Conservation (phyloP, 2,113 vertebrate species). For the Tragelaphus strepsiceros region DNA sequence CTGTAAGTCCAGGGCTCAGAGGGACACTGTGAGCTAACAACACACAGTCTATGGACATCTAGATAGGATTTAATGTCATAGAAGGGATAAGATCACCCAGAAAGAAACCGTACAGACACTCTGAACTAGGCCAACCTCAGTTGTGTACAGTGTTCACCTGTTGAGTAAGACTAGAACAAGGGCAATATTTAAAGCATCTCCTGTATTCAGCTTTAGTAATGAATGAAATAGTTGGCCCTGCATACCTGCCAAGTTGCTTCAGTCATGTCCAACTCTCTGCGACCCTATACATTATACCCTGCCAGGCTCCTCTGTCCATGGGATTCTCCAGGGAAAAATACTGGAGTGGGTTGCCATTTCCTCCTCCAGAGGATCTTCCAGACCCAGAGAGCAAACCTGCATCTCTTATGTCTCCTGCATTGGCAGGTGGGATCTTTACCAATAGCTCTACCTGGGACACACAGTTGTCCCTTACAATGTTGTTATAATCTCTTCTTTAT, state of each 20-base stretch:
- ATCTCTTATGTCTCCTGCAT: neutral
- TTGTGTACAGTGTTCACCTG: neutral
- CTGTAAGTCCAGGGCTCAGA: neutral
- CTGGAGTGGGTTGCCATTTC: neutral
- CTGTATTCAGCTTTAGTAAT: neutral
- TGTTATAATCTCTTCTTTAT: neutral
- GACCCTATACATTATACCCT: neutral
- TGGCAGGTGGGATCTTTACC: neutral
- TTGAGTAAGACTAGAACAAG: neutral
- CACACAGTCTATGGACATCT: neutral
- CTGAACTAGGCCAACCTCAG: neutral
- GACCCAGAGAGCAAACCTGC: neutral
- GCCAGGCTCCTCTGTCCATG: neutral
- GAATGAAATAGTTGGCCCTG: neutral
- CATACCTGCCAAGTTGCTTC: neutral
- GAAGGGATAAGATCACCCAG: neutral
- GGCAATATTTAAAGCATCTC: neutral
- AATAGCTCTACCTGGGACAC: neutral
- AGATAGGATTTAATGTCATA: neutral
- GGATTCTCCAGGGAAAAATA: neutral
- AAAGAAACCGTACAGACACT: neutral
- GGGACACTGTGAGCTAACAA: neutral
- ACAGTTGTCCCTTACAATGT: neutral
- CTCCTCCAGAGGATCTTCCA: neutral
- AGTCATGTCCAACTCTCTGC: neutral